Evolutionary conservation across 1,140 invertebrate genomes (phyloP), one percentile per base, ranked within the genome.

Genomic region (Nylanderia fulva): DNA sequence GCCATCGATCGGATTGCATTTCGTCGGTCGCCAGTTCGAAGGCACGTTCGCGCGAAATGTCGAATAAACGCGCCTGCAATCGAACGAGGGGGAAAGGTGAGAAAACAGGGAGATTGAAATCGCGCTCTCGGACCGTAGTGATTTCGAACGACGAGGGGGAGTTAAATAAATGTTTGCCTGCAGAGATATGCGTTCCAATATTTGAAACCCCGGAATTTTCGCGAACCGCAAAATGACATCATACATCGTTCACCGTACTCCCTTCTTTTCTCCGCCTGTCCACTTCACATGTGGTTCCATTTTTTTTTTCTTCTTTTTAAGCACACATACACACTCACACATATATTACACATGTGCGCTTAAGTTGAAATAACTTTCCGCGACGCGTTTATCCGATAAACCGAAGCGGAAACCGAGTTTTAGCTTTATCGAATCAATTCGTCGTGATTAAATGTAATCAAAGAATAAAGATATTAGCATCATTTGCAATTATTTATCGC

Each of bases 161-260:
- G 76, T 68, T 86, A 88, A 86, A 87, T 87, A 90, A 90, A 90
- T 85, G 87, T 90, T 90, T 90, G 80, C 24, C 27, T 77, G 80
- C 71, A 39, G 68, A 63, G 86, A 79, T 85, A 83, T 39, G 64
- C 74, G 85, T 83, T 76, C 69, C 80, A 84, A 90, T 88, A 91
- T 91, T 91, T 85, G 86, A 86, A 88, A 84, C 72, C 60, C 69
- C 9, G 75, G 85, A 85, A 89, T 92, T 90, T 89, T 71, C 82
- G 68, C 82, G 86, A 79, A 86, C 85, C 86, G 86, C 80, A 84
- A 87, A 89, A 86, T 77, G 80, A 86, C 87, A 88, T 86, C 84
- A 71, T 82, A 86, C 76, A 52, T 87, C 76, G 58, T 87, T 85
- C 80, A 61, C 72, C 56, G 56, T 54, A 61, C 42, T 29, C 71